Conservation (phyloP, 2,113 vertebrate genomes). For the Pseudonaja textilis region DNA sequence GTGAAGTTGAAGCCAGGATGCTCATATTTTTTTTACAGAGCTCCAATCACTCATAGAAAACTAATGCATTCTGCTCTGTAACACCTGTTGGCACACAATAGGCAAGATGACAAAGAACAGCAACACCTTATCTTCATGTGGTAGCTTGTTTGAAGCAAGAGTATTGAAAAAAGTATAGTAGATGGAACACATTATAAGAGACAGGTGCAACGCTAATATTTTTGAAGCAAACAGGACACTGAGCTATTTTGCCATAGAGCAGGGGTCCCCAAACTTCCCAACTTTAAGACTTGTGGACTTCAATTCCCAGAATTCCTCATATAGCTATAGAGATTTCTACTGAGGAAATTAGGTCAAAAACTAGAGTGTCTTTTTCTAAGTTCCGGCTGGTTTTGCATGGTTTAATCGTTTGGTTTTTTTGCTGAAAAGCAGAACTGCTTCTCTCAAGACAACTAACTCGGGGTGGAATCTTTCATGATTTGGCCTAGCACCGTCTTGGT, state of each 20-base stretch:
- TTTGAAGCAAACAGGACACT: not conserved
- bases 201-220: not conserved
- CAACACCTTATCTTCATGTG: not conserved
- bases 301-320: no score
- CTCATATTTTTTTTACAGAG: not conserved
- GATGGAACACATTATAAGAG: not conserved
- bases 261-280: no score
- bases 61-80: not conserved
- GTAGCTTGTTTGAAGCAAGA: not conserved
- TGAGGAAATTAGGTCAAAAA: not conserved
- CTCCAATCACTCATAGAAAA: not conserved
- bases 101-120: not conserved
- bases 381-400: not conserved
- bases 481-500: conserved; percentile 13
- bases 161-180: not conserved
- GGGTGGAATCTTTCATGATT: conserved; percentile 2
- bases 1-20: not conserved
- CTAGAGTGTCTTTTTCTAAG: not conserved
- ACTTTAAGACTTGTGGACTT: no score
- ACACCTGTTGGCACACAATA: not conserved
- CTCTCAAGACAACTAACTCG: conserved; percentile 14
- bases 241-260: not conserved
- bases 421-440: not conserved
- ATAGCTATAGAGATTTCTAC: not conserved
- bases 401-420: not conserved